These are phyloP conservation scores for Micoletzkya japonica DNA, from an alignment of 2,888 invertebrate species.

Conservation along the genomic window DNA sequence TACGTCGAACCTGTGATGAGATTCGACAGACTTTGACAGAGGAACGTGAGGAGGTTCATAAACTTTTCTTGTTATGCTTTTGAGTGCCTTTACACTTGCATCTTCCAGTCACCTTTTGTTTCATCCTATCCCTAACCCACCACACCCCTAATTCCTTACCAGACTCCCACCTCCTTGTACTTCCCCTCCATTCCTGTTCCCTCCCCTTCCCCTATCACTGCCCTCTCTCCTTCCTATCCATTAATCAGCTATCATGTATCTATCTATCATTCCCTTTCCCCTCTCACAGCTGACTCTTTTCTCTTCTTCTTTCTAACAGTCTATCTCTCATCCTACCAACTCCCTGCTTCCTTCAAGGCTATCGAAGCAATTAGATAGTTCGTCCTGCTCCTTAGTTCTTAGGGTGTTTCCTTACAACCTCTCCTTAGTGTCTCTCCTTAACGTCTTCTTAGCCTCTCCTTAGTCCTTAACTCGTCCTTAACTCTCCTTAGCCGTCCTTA, in stretches of 20 bases:
- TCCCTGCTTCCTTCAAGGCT: too few relatives aligned
- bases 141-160: too few relatives aligned
- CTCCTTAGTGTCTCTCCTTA: too few relatives aligned
- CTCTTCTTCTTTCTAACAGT: neutral
- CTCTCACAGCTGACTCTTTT: neutral
- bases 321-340: conserved; percentile 2
- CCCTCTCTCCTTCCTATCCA: neutral
- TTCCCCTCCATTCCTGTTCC: neutral
- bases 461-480: neutral
- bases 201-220: neutral
- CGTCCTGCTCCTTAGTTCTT: too few relatives aligned
- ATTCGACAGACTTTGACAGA: conserved; percentile 2
- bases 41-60: conserved; percentile 4
- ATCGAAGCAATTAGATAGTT: too few relatives aligned
- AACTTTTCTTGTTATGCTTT: too few relatives aligned
- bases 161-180: neutral
- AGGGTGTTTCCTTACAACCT: too few relatives aligned
- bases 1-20: conserved; percentile 2
- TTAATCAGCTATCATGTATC: conserved; percentile 13
- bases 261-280: too few relatives aligned
- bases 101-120: too few relatives aligned
- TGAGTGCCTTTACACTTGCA: too few relatives aligned
- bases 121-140: too few relatives aligned
- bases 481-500: neutral
- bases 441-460: too few relatives aligned